A percentile compares a stretch with the other conserved stretches of the same genome.
Conservation (phyloP, 2,113 vertebrate genomes). For the Otis tarda region DNA sequence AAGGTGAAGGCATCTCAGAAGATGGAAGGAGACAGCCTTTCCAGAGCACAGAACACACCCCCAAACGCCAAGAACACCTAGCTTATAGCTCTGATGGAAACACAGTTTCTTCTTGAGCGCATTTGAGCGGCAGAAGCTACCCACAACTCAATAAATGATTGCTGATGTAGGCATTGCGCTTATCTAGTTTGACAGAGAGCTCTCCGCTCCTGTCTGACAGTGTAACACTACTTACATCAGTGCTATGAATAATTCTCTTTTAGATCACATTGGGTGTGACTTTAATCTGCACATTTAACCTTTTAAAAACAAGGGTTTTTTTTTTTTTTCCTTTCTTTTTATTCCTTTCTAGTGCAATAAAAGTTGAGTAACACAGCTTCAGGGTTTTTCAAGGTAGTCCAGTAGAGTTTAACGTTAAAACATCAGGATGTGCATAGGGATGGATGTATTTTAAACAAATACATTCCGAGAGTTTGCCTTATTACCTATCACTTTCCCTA, state of each 20-base stretch:
- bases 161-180: background rate
- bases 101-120: background rate
- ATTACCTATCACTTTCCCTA: background rate
- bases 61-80: background rate
- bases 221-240: background rate
- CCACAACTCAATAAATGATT: background rate
- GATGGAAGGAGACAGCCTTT: background rate
- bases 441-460: background rate
- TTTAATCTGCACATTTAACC: background rate
- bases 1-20: background rate
- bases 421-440: background rate
- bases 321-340: background rate
- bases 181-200: background rate
- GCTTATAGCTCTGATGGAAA: background rate
- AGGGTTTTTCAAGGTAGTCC: background rate
- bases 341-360: background rate
- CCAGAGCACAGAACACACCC: background rate
- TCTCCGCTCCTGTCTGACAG: background rate
- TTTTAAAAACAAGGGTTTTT: background rate
- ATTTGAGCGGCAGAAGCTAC: background rate
- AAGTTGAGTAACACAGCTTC: background rate
- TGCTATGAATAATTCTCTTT: background rate
- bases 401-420: background rate
- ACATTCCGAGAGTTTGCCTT: background rate
- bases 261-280: background rate